Evolutionary conservation across 2,888 invertebrate genomes (phyloP).

Genomic region (Anaspis maculata): DNA sequence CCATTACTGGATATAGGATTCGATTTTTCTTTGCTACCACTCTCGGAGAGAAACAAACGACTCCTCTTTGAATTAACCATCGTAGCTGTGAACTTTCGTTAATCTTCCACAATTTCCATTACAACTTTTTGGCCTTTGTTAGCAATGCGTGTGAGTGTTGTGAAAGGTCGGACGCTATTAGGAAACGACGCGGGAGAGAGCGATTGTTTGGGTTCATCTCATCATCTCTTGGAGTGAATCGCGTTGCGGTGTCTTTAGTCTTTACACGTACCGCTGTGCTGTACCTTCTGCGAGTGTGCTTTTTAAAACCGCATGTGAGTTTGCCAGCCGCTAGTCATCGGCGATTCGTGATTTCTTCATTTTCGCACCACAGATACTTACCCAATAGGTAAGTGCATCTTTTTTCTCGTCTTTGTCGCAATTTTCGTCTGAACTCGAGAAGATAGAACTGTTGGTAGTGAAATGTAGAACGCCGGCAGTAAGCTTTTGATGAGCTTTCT

Average conservation of each 20-base stretch:
- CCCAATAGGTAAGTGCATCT: too few relatives aligned
- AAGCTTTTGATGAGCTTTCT: too few relatives aligned
- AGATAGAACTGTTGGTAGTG: too few relatives aligned
- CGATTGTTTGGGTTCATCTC: constrained; percentile 34
- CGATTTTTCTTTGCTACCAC: constrained; percentile 3
- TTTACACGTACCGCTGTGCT: constrained; percentile 19
- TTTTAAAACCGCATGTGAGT: background rate
- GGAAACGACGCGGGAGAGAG: constrained; percentile 32
- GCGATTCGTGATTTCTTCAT: too few relatives aligned
- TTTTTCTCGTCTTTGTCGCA: too few relatives aligned
- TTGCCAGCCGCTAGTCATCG: background rate
- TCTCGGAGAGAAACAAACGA: too few relatives aligned
- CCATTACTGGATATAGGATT: too few relatives aligned
- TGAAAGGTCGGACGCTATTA: constrained; percentile 33
- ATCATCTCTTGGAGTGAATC: constrained; percentile 30
- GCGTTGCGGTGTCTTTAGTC: constrained; percentile 25
- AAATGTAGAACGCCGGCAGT: too few relatives aligned
- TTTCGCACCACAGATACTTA: too few relatives aligned
- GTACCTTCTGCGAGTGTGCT: background rate
- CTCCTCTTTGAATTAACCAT: too few relatives aligned
- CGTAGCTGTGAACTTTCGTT: too few relatives aligned
- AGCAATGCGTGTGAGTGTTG: constrained; percentile 30
- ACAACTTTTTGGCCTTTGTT: constrained; percentile 26
- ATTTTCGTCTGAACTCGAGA: too few relatives aligned
- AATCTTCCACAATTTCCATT: constrained; percentile 4